These are phyloP conservation scores for Tenebrio molitor DNA, from an alignment of 1,140 invertebrate species.

Conservation along the genomic window DNA sequence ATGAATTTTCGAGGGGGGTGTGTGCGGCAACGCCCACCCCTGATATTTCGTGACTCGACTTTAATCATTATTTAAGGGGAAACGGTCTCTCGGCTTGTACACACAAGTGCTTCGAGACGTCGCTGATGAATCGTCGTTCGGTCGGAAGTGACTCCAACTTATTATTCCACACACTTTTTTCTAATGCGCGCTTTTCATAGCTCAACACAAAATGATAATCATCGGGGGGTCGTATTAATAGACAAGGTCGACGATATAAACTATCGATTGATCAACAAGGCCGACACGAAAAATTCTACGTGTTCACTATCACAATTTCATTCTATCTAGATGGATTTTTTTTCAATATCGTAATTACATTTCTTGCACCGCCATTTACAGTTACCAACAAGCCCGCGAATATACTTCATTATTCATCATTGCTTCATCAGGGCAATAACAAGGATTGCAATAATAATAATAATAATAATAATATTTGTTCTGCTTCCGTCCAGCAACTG, in stretches of 20 bases:
- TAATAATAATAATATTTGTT: too few relatives aligned
- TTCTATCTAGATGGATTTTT: too few relatives aligned
- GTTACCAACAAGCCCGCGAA: too few relatives aligned
- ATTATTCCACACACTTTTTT: neutral
- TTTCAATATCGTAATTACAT: too few relatives aligned
- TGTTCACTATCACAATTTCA: too few relatives aligned
- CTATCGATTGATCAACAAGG: slow-evolving; percentile 21
- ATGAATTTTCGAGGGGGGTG: slow-evolving; percentile 9
- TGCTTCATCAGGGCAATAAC: too few relatives aligned
- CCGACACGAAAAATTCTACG: slow-evolving; percentile 3
- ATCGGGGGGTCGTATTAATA: slow-evolving; percentile 10
- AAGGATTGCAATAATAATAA: too few relatives aligned
- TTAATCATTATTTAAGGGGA: slow-evolving; percentile 20
- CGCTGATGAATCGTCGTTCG: neutral
- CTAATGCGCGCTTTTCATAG: neutral
- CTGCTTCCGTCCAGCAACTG: too few relatives aligned
- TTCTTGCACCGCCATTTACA: too few relatives aligned
- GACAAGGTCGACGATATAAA: slow-evolving; percentile 9
- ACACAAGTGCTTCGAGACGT: neutral
- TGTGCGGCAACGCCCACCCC: neutral
- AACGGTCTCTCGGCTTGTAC: neutral
- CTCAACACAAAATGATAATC: too few relatives aligned
- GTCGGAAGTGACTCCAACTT: neutral
- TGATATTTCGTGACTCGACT: slow-evolving; percentile 24
- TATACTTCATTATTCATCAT: too few relatives aligned